These are phyloP conservation scores for Blennius ocellaris DNA, from an alignment of 2,113 vertebrate genomes.

Conservation along the genomic window DNA sequence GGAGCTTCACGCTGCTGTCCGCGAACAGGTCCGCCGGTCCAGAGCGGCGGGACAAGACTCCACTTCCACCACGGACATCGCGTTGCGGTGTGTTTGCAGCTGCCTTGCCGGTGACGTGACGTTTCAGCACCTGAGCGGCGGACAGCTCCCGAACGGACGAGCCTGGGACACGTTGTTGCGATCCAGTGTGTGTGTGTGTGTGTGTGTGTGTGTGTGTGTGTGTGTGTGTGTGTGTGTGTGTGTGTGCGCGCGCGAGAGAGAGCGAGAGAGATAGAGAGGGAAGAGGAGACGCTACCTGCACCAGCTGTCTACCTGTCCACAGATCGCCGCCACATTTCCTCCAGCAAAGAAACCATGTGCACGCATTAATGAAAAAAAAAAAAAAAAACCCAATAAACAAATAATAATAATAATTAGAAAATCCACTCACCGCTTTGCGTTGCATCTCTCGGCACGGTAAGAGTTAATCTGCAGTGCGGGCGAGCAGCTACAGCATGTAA, in stretches of 20 bases:
- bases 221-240: not conserved
- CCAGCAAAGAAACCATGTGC: conserved; percentile 19
- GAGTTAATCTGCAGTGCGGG: conserved; percentile 90
- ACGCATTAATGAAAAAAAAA: not conserved
- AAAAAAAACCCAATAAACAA: too few relatives aligned
- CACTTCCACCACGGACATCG: conserved; percentile 27
- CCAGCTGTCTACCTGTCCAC: conserved; percentile 51
- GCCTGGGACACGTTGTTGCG: conserved; percentile 14
- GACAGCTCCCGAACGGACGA: conserved; percentile 56
- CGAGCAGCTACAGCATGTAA: conserved; percentile 84
- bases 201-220: conserved; percentile 10
- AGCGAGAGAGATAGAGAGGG: conserved; percentile 25
- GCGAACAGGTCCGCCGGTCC: conserved; percentile 12
- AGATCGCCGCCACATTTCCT: not conserved
- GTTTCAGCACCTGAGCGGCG: conserved; percentile 70
- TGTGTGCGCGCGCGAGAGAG: not conserved
- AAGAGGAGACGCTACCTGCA: conserved; percentile 54
- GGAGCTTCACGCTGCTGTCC: conserved; percentile 12
- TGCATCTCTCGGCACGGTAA: conserved; percentile 72
- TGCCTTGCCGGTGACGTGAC: conserved; percentile 20
- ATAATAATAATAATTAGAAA: conserved; percentile 2
- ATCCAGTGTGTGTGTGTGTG: conserved; percentile 36
- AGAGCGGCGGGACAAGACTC: conserved; percentile 14
- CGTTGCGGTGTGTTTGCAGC: conserved; percentile 39
- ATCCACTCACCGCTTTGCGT: conserved; percentile 75